Evolutionary conservation across 2,113 vertebrate genomes (phyloP).

Genomic region (Psilopogon haemacephalus): DNA sequence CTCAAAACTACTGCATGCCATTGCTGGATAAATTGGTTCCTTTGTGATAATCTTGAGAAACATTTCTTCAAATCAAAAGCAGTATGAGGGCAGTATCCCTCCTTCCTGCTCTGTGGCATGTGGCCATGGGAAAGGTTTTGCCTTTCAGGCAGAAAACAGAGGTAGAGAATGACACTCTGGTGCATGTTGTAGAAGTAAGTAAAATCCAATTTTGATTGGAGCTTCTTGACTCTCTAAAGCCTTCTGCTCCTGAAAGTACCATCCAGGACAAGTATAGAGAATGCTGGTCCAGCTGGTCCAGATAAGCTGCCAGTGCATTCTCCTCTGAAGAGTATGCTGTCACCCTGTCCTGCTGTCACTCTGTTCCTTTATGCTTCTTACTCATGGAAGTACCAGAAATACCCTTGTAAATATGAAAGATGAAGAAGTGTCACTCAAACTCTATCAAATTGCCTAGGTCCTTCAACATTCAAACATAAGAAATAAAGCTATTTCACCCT

Average conservation of each 20-base stretch:
- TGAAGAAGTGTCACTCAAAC: not conserved
- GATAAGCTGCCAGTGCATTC: not conserved
- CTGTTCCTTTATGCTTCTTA: not conserved
- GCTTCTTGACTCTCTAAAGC: not conserved
- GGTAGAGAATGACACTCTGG: not conserved
- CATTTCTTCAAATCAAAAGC: not conserved
- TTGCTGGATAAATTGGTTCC: not conserved
- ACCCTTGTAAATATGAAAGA: not conserved
- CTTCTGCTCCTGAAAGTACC: not conserved
- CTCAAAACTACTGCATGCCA: not conserved
- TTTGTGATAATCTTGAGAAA: not conserved
- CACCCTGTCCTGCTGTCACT: not conserved
- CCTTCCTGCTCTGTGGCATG: accelerated
- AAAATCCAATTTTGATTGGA: not conserved
- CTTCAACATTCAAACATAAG: not conserved
- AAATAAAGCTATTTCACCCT: not conserved
- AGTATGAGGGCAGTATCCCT: accelerated
- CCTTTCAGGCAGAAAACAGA: accelerated
- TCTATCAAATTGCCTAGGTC: not conserved
- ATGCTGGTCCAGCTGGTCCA: not conserved
- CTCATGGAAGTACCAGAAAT: not conserved
- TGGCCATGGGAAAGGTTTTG: not conserved
- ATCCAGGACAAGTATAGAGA: not conserved
- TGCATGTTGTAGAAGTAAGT: not conserved
- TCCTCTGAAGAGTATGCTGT: not conserved